Percentiles rank a stretch among this genome's conserved stretches.
These are phyloP conservation scores for Paramuricea clavata DNA, from an alignment of 92 coral and sea anemone species.

Conservation along the genomic window DNA sequence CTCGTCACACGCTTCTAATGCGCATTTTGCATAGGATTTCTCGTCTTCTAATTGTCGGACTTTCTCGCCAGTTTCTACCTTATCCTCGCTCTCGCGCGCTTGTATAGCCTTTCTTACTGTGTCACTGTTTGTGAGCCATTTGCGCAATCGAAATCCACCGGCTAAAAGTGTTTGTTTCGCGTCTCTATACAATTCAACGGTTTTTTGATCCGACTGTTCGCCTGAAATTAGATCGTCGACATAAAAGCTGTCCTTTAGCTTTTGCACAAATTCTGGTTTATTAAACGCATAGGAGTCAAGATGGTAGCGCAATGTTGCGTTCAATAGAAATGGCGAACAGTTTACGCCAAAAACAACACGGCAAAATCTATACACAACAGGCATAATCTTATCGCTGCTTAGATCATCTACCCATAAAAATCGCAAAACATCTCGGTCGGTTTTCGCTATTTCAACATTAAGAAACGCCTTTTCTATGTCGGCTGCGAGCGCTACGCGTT, in stretches of 20 bases:
- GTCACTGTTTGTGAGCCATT: conserved; percentile 51
- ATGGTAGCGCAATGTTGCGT: conserved; percentile 68
- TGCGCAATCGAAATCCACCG: conserved; percentile 63
- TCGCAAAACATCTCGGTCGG: neutral
- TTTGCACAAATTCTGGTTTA: conserved; percentile 64
- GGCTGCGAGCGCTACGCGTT: too few species aligned
- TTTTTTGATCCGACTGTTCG: neutral
- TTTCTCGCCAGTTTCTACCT: too few species aligned
- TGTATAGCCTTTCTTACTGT: too few species aligned
- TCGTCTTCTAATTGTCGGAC: neutral
- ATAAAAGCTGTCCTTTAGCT: conserved; percentile 58
- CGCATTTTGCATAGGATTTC: conserved; percentile 54
- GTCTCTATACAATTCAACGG: conserved; percentile 16
- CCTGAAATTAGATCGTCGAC: too few species aligned
- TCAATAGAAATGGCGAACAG: too few species aligned
- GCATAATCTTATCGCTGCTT: neutral
- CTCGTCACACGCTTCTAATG: conserved; percentile 30
- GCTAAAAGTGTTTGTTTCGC: conserved; percentile 19
- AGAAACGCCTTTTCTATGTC: too few species aligned
- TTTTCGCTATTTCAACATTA: neutral
- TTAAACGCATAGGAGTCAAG: conserved; percentile 37
- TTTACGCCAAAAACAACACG: conserved; percentile 56
- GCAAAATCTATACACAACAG: neutral
- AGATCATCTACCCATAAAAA: neutral
- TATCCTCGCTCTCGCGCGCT: too few species aligned